Base-by-base conservation (phyloP, 2,797 vertebrate species). In the Gephyroberyx darwinii region DNA sequence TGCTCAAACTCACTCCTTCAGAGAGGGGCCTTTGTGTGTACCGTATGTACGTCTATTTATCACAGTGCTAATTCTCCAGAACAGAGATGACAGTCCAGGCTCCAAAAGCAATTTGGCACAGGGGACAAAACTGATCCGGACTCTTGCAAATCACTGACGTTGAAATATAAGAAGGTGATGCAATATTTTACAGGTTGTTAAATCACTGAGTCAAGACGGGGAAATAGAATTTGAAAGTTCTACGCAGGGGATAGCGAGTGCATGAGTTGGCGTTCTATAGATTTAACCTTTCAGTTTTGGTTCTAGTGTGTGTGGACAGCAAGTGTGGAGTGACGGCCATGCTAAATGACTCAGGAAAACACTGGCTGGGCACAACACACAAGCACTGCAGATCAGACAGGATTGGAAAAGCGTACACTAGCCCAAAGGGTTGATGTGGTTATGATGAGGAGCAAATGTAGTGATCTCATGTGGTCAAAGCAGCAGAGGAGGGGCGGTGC, bases 371-470 rank as follows among this genome's bases (percentile, higher is more conserved):
- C 65, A 37, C 65, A 53, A 79, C 62, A 65, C 68, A 82, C 52
- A 31, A 75, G 81, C 67, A 17, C 31, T 69, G 77, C 84, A 85
- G 79, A 78, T 82, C 67, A 74, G 71, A 68, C 59, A 31, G 69
- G 58, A 74, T 75, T 85, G 84, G 83, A 87, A 86, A 88, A 83
- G 69, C 20, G 26, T 77, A 63, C 33, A 65, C 69, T 52, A 69
- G 75, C 69, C 81, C 75, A 20, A 80, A 73, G 51, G 76, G 75
- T 77, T 87, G 81, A 83, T 86, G 90, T 77, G 82, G 84, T 91
- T 64, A 72, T 90, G 87, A 93, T 89, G 87, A 88, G 80, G 88
- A 88, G 85, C 83, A 90, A 90, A 90, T 90, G 89, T 75, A 90
- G 79, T 89, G 85, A 91, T 84, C 71, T 91, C 88, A 90, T 92